Evolutionary conservation across 2,888 invertebrate genomes (phyloP).

Genomic region (Meteorus cinctellus): DNA sequence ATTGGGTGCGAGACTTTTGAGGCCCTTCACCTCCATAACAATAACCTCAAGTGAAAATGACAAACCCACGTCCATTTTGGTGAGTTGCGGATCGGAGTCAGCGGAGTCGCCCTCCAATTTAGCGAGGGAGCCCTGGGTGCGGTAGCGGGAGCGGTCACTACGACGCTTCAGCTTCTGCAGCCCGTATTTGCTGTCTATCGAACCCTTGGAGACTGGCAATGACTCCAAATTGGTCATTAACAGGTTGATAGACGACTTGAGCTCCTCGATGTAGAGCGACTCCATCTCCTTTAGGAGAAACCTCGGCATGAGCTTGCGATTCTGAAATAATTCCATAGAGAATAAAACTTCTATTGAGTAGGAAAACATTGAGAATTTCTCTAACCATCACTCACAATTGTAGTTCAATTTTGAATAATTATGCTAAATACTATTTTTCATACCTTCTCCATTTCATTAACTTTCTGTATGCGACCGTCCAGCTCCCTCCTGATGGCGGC

Average conservation of each 20-base stretch:
- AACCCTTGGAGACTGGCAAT: constrained; percentile 98
- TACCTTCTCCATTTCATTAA: constrained; percentile 98
- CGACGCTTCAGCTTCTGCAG: constrained; percentile 96
- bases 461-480: constrained; percentile 97
- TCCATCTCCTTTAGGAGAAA: constrained; percentile 99
- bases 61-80: constrained; percentile 98
- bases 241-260: constrained; percentile 97
- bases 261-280: constrained; percentile 98
- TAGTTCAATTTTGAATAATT: not conserved
- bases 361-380: too few relatives aligned
- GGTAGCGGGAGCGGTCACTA: constrained; percentile 73
- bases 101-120: constrained; percentile 96
- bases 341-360: not conserved
- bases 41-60: constrained; percentile 97
- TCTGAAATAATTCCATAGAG: constrained; percentile 75
- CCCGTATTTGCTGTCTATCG: constrained; percentile 97
- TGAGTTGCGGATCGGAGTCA: constrained; percentile 95
- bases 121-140: constrained; percentile 92
- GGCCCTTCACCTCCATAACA: constrained; percentile 99
- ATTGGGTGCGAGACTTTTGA: constrained; percentile 96
- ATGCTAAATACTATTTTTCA: constrained; percentile 46
- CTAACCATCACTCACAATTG: too few relatives aligned
- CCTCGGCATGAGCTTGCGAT: constrained; percentile 98
- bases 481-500: constrained; percentile 98
- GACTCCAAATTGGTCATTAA: constrained; percentile 99